phyloP scores from a whole-genome alignment of 1,140 invertebrate species.

The Vanessa tameamea region DNA sequence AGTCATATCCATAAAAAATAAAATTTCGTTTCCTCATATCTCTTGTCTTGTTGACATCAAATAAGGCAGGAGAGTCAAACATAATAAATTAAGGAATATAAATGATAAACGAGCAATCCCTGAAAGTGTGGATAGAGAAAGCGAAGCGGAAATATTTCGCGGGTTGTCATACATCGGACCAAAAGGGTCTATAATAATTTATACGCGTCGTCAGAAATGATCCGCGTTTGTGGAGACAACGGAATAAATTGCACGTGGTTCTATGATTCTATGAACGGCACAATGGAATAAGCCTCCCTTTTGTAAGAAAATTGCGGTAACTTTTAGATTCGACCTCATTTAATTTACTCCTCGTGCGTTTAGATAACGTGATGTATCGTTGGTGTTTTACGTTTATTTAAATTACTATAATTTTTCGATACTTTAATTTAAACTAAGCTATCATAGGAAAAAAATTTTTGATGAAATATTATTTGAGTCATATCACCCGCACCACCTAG shows the following conservation, averaged over 20 bases:
- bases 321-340: background rate
- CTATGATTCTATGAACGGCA: background rate
- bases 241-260: constrained; percentile 10
- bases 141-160: background rate
- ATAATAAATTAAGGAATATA: constrained; percentile 16
- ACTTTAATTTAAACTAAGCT: no score
- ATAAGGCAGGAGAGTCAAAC: constrained; percentile 6
- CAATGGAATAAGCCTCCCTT: background rate
- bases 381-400: no score
- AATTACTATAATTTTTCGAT: no score
- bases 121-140: background rate
- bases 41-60: background rate
- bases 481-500: no score
- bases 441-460: no score
- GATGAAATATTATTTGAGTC: no score
- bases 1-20: no score
- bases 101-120: constrained; percentile 22
- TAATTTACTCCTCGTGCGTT: background rate
- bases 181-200: constrained; percentile 12
- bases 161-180: constrained; percentile 9
- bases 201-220: background rate
- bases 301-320: background rate
- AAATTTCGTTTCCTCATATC: background rate
- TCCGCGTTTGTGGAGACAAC: background rate
- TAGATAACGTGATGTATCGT: no score